Base-by-base conservation (phyloP, 37 sponge, comb jelly and placozoan genomes). In the Amphimedon queenslandica region DNA sequence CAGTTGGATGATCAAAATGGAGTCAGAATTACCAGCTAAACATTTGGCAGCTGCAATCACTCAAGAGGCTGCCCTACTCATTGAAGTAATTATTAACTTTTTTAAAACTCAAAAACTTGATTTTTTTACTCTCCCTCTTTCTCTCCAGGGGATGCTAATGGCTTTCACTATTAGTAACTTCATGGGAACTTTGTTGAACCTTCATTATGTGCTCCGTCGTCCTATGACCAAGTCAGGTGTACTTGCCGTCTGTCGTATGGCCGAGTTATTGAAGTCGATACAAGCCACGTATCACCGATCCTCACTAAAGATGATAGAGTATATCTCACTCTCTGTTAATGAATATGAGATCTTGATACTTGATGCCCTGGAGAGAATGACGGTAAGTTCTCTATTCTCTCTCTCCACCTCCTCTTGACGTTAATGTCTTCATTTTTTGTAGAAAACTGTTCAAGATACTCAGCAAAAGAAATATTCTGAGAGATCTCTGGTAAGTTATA, bases 1-100 rank as follows among this genome's bases (percentile, higher is more conserved):
- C 4, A 56, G 58, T 25, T 93, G 93, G 93, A 89, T 89, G 91
- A 73, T 89, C 20, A 68, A 70, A n/a, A 93, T 93, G 93, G 93
- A 93, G 67, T 85, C 87, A 11, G 76, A 75, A 11, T 13, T 82
- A 1, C 43, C 60, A 31, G 72, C 33, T 23, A 64, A 6, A 39
- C 43, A 72, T 29, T 36, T 57, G 53, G 75, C 57, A 68, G 64
- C 8, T 41, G 83, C 74, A 51, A 58, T 82, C 61, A 40, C 34
- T 40, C 41, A 57, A 25, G 57, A 69, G 32, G 73, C 72, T 20
- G 4, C 71, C 27, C 67, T 80, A 47, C 63, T 80, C 73, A 42
- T 80, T 11, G 55, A 80, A 51, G 81, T 80, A 42, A n/a, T n/a
- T n/a, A n/a, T n/a, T n/a, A n/a, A n/a, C n/a, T n/a, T n/a, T n/a